These are phyloP conservation scores for Galbula dea DNA, from an alignment of 2,113 vertebrate species.

Conservation along the genomic window DNA sequence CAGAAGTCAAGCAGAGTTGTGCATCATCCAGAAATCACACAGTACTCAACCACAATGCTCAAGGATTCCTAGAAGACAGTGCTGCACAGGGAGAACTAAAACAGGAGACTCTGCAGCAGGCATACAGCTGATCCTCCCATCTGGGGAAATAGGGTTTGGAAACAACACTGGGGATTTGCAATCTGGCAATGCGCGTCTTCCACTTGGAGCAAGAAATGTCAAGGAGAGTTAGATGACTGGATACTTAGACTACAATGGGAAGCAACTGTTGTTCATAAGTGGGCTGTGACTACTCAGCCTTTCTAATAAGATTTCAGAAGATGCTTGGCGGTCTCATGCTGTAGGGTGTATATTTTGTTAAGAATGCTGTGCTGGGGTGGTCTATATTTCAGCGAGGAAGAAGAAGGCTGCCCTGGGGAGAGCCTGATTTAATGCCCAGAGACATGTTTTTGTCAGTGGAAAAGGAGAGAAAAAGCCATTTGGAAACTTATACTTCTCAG, in stretches of 20 bases:
- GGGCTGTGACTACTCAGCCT: conserved; percentile 3
- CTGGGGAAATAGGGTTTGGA: fast-evolving
- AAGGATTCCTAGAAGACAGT: background rate
- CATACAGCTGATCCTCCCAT: background rate
- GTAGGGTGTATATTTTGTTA: background rate
- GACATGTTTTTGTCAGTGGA: background rate
- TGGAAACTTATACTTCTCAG: background rate
- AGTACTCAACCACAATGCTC: background rate
- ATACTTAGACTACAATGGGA: background rate
- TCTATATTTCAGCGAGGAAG: background rate
- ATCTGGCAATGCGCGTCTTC: fast-evolving
- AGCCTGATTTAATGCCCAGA: background rate
- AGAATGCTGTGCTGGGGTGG: background rate
- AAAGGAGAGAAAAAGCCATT: background rate
- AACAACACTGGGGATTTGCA: background rate
- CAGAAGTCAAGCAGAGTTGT: background rate
- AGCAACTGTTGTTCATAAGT: background rate
- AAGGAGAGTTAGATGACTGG: background rate
- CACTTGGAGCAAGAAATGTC: background rate
- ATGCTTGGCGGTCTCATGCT: background rate
- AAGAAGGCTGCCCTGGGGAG: background rate
- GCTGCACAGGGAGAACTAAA: background rate
- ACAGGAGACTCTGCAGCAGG: background rate
- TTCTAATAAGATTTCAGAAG: background rate
- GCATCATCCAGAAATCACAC: background rate